Evolutionary conservation across 2,888 invertebrate genomes (phyloP), one percentile per base, ranked within the genome.

Genomic region (Hymenopus coronatus): DNA sequence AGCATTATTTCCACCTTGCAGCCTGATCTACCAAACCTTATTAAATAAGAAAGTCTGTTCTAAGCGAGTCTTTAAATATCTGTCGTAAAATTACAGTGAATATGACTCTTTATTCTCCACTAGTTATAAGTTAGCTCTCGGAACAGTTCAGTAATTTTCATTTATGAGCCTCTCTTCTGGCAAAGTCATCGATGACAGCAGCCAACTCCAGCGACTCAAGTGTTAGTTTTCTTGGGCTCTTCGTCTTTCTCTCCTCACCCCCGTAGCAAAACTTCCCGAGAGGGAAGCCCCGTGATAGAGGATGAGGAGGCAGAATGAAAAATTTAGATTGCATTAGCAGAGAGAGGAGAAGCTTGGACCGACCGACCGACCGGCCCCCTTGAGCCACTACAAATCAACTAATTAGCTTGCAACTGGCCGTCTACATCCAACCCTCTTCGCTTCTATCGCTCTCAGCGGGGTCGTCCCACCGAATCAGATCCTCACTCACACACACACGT

Each of bases 371-470:
- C 82, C 30, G 81, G 93, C 92, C 93, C 93, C 93, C 93, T 93
- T 92, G 92, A 93, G 93, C 93, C 93, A 93, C 94, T 94, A 93
- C 93, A 93, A 93, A 94, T 94, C 93, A 93, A 93, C 93, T 94
- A 94, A 94, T 93, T 94, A 94, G 93, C 93, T 88, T 85, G 85
- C 85, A 85, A 81, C 85, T 85, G 81, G 88, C 85, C 85, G 88
- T 88, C 85, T 82, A 54, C 84, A 28, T 33, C 88, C 88, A 85
- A 85, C 88, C 88, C 85, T 83, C 86, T 83, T 82, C 85, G 88
- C 83, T 88, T 89, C 88, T 89, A 89, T 89, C 89, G 88, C 89
- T 86, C 89, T 89, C 89, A 25, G 84, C 83, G 89, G 89, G 85
- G 89, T 88, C 90, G 90, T 88, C 89, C 84, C 88, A 28, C 90